Percentiles rank a stretch among this genome's conserved stretches.
phyloP scores from a whole-genome alignment of 2,113 vertebrate genomes.

The Gnathonemus echidnorhynchus region DNA sequence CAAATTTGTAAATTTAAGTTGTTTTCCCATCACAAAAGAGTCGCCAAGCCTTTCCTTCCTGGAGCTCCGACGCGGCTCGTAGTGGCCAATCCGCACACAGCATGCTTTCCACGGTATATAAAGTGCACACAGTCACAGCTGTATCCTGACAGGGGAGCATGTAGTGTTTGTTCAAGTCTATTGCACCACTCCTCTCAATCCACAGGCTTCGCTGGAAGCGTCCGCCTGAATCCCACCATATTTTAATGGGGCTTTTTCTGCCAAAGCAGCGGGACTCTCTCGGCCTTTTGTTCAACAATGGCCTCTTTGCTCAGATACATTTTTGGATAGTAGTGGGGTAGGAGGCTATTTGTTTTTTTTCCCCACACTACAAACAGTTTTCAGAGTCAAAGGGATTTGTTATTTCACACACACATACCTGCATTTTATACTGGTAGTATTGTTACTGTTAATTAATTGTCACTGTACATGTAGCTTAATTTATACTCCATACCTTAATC shows the following conservation, averaged over 20 bases:
- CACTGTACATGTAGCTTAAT: not conserved
- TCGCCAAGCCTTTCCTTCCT: not conserved
- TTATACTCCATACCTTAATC: not conserved
- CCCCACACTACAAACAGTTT: not conserved
- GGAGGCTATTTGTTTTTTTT: not conserved
- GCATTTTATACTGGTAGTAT: not conserved
- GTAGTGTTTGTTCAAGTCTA: slow-evolving; percentile 9
- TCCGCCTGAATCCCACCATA: slow-evolving; percentile 21
- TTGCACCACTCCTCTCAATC: not conserved
- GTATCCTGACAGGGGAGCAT: not conserved
- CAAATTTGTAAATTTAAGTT: not conserved
- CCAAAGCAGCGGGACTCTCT: slow-evolving; percentile 16
- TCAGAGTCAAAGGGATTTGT: not conserved
- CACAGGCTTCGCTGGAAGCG: slow-evolving; percentile 29
- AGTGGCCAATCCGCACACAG: not conserved
- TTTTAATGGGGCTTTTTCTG: slow-evolving; percentile 18
- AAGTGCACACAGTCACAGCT: not conserved
- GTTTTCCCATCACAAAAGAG: not conserved
- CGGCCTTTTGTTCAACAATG: slow-evolving; percentile 48
- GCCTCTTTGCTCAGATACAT: slow-evolving; percentile 44
- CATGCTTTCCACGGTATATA: not conserved
- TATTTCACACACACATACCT: not conserved
- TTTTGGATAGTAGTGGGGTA: not conserved
- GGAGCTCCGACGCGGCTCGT: fast-evolving
- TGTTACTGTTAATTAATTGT: not conserved